Evolutionary conservation across 2,113 vertebrate genomes (phyloP), one percentile per base, ranked within the genome.

Genomic region (Odontophorus gujanensis): DNA sequence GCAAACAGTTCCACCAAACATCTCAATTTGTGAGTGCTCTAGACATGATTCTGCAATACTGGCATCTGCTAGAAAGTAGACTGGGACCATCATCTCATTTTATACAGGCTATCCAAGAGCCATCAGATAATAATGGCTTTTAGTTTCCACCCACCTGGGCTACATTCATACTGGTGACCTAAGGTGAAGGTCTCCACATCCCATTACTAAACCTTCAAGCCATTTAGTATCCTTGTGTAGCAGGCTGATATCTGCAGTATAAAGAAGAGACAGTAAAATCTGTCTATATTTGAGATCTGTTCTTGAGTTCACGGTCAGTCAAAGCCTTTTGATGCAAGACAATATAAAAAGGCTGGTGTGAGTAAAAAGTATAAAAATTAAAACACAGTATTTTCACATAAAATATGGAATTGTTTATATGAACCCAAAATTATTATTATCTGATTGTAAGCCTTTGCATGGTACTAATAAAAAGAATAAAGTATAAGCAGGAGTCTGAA

Each of bases 181-280:
- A 88, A 95, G 96, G 96, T 96, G 94, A 97, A 96, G 93, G 96
- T 96, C 92, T 94, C 92, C 57, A 75, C 48, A 94, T 96, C 67
- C 94, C 92, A 97, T 97, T 96, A 96, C 47, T 48, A 94, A 76
- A 84, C 45, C 74, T 74, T 84, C 69, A 81, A 90, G 86, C 76
- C 93, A 90, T 88, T 95, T 87, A 72, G 75, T 55, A 86, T 38
- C 87, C 43, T 90, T 38, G 0, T 40, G 32, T 21, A 78, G 66
- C 57, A 84, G 91, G 92, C 63, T 73, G 85, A 85, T 91, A 80
- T 57, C 71, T 6, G 7, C 73, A 85, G 57, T 74, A 90, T 30
- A 63, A 93, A 97, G 16, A 53, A 89, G 22, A 43, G 75, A 92
- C 85, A 86, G 81, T 65, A 93, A 93, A 87, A 87, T 48, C 79